Conservation (phyloP, 2,797 vertebrate species). For the Heteromormyrus szaboi region DNA sequence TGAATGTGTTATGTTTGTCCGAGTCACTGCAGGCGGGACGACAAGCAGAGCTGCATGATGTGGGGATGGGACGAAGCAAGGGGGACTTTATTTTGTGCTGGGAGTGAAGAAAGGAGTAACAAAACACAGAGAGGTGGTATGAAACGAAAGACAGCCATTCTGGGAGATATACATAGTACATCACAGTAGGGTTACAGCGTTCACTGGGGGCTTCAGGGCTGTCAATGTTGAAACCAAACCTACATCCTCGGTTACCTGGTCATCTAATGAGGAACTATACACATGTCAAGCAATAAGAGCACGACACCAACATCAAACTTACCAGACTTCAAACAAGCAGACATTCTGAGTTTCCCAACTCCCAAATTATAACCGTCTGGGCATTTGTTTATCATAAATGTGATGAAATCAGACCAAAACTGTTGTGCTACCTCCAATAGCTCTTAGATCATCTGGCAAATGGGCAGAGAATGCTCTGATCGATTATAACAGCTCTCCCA, state of each 20-base stretch:
- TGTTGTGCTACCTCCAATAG: slow-evolving; percentile 41
- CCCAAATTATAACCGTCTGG: background rate
- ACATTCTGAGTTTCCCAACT: background rate
- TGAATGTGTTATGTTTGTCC: background rate
- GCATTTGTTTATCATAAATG: slow-evolving; percentile 23
- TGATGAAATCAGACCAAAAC: slow-evolving; percentile 36
- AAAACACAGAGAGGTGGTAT: background rate
- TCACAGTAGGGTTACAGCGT: background rate
- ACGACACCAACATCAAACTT: background rate
- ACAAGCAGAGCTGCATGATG: background rate
- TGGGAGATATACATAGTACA: background rate
- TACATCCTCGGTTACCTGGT: background rate
- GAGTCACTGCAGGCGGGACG: background rate
- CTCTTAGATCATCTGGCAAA: slow-evolving; percentile 26
- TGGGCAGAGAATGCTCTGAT: background rate
- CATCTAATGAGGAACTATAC: background rate
- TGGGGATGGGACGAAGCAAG: background rate
- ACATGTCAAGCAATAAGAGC: background rate
- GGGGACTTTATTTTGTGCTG: background rate
- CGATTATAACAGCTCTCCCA: slow-evolving; percentile 10
- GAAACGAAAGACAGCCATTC: background rate
- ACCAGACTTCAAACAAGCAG: background rate
- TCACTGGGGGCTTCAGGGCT: background rate
- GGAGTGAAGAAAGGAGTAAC: background rate
- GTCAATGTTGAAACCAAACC: background rate